Evolutionary conservation across 1,140 invertebrate genomes (phyloP), one percentile per base, ranked within the genome.

Genomic region (Heliconius hewitsoni): DNA sequence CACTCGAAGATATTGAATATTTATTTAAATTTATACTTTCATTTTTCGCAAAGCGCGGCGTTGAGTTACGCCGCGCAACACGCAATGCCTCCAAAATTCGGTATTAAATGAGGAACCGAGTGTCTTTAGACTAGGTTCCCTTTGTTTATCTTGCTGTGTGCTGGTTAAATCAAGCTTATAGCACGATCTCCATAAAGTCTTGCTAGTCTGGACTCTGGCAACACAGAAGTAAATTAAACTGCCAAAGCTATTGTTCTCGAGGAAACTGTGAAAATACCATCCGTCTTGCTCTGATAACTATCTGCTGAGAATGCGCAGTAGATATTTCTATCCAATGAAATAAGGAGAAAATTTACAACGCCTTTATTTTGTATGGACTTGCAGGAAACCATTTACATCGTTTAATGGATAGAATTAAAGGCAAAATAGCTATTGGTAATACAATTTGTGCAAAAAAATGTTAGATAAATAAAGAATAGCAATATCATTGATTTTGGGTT

Each of bases 271-370:
- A 84, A 86, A 87, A 80, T 78, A 85, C 79, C 84, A 86, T 91
- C 82, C 78, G 80, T 90, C 90, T 88, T 90, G 86, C 84, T 86
- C 86, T 86, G 90, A 91, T 90, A 89, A 73, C 81, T 84, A 91
- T 91, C 89, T 83, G 84, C 83, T 85, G 83, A 83, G 82, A 78
- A 79, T 73, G 84, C 78, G 77, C 79, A 79, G 85, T 79, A 85
- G 85, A 89, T 74, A 83, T 82, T 79, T 77, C 71, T 77, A 83
- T 82, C 80, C 73, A 42, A 19, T 52, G 71, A 79, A 73, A 74
- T 75, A 81, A 55, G 77, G 55, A 75, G 78, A 79, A 79, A 81
- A 52, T 42, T 42, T 77, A 80, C 23, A 55, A 72, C 70, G 75
- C 23, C 46, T 73, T 52, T 77, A 34, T 77, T 72, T 70, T 72